Conservation (phyloP, 2,113 vertebrate species). For the Phrynosoma platyrhinos region DNA sequence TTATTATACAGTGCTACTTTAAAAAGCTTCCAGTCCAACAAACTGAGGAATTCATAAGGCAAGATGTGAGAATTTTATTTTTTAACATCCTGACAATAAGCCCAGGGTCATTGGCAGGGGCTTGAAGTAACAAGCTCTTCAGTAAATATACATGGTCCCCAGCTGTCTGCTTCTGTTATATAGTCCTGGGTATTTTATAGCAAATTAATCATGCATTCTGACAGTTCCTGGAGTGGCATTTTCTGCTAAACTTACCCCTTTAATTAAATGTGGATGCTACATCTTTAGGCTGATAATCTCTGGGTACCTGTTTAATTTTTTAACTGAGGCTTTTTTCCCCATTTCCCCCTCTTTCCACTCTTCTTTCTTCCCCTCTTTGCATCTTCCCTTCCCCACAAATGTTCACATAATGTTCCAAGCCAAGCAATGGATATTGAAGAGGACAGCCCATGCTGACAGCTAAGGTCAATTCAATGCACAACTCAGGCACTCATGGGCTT, state of each 20-base stretch:
- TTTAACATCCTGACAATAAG: conserved; percentile 52
- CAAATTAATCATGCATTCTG: conserved; percentile 77
- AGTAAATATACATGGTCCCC: conserved; percentile 69
- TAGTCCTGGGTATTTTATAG: conserved; percentile 69
- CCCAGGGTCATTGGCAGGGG: conserved; percentile 68
- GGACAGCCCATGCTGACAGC: conserved; percentile 70
- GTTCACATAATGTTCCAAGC: conserved; percentile 27
- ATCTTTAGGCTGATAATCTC: conserved; percentile 70
- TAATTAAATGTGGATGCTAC: conserved; percentile 73
- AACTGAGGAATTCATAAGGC: conserved; percentile 46
- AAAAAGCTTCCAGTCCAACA: conserved; percentile 52
- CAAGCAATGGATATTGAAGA: conserved; percentile 58
- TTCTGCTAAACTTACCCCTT: conserved; percentile 69
- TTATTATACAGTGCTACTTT: fast-evolving
- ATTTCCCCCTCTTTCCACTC: conserved; percentile 39
- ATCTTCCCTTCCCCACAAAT: conserved; percentile 20
- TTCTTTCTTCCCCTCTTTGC: neutral
- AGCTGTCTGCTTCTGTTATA: conserved; percentile 58
- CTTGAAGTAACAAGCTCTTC: conserved; percentile 68
- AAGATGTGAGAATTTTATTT: conserved; percentile 61
- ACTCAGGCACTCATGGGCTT: conserved; percentile 43
- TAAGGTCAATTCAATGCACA: conserved; percentile 68
- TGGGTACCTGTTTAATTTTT: conserved; percentile 66
- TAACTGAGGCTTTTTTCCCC: conserved; percentile 59
- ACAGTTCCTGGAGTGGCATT: conserved; percentile 67